Evolutionary conservation across 23 tunicate genomes (phyloP).

Genomic region (Halocynthia aurantium): DNA sequence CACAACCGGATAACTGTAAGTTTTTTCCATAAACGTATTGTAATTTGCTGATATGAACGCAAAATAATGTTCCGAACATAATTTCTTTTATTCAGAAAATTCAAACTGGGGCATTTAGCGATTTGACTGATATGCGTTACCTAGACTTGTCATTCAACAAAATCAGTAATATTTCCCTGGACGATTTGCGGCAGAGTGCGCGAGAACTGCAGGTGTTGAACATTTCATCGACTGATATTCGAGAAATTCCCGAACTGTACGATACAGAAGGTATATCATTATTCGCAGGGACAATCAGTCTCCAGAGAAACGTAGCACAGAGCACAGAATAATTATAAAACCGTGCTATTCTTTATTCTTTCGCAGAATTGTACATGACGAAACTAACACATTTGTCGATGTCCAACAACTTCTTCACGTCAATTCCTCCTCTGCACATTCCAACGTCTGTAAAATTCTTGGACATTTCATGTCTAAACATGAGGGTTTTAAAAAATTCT

Average conservation of each 20-base stretch:
- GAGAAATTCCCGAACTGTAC: slow-evolving; percentile 12
- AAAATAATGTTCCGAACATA: background rate
- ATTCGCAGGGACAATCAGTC: background rate
- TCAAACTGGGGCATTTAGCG: slow-evolving; percentile 12
- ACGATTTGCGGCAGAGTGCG: slow-evolving; percentile 12
- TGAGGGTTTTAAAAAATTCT: background rate
- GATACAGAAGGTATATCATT: slow-evolving; percentile 6
- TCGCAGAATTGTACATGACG: slow-evolving; percentile 14
- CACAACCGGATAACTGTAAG: slow-evolving; percentile 39
- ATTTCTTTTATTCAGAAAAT: background rate
- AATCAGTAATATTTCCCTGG: slow-evolving; percentile 8
- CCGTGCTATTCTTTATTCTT: background rate
- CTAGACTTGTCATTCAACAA: slow-evolving; percentile 19
- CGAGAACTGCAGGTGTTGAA: slow-evolving; percentile 8
- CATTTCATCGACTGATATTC: slow-evolving; percentile 9
- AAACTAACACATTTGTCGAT: slow-evolving; percentile 16
- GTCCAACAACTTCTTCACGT: slow-evolving; percentile 1
- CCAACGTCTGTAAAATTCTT: slow-evolving; percentile 16
- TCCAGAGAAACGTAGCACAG: too few species aligned
- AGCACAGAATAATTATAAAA: too few species aligned
- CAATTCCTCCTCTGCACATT: slow-evolving; percentile 6
- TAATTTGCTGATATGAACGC: background rate
- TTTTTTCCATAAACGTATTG: background rate
- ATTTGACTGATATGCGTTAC: background rate
- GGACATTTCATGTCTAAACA: slow-evolving; percentile 13